These are phyloP conservation scores for Amorpha juglandis DNA, from an alignment of 2,888 invertebrate genomes.

Conservation along the genomic window DNA sequence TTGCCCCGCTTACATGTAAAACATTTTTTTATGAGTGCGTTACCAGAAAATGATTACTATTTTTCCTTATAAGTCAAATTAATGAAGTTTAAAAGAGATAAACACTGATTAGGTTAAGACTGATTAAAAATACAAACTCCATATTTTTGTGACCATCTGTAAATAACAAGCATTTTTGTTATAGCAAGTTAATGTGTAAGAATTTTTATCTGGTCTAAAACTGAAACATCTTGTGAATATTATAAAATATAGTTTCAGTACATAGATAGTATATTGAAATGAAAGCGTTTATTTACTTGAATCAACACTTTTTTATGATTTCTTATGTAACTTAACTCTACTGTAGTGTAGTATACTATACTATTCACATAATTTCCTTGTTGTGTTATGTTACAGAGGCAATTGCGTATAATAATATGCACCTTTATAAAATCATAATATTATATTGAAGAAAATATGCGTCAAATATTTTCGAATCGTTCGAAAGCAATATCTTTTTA, in stretches of 20 bases:
- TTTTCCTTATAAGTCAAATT: not conserved
- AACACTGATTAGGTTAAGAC: not conserved
- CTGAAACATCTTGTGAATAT: not conserved
- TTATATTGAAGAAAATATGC: not conserved
- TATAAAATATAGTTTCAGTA: too few relatives aligned
- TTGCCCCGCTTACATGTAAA: too few relatives aligned
- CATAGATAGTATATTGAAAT: not conserved
- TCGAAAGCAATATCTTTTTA: slow-evolving; percentile 40
- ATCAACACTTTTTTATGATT: slow-evolving; percentile 1
- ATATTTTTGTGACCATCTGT: not conserved
- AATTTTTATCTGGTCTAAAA: not conserved
- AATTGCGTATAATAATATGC: slow-evolving; percentile 45
- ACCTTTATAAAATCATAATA: slow-evolving; percentile 43
- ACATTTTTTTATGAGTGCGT: not conserved
- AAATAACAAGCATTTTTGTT: not conserved
- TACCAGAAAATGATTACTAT: not conserved
- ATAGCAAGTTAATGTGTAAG: not conserved
- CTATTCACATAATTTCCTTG: slow-evolving; percentile 21
- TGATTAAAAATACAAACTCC: not conserved
- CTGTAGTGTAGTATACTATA: slow-evolving; percentile 15
- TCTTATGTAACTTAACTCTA: slow-evolving; percentile 11
- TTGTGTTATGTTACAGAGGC: slow-evolving; percentile 52
- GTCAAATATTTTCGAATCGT: slow-evolving; percentile 33
- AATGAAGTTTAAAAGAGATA: not conserved
- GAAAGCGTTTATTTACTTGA: slow-evolving; percentile 10